Percentiles rank a stretch among this genome's conserved stretches.
phyloP scores from a whole-genome alignment of 2,113 vertebrate species.

The Capra hircus region DNA sequence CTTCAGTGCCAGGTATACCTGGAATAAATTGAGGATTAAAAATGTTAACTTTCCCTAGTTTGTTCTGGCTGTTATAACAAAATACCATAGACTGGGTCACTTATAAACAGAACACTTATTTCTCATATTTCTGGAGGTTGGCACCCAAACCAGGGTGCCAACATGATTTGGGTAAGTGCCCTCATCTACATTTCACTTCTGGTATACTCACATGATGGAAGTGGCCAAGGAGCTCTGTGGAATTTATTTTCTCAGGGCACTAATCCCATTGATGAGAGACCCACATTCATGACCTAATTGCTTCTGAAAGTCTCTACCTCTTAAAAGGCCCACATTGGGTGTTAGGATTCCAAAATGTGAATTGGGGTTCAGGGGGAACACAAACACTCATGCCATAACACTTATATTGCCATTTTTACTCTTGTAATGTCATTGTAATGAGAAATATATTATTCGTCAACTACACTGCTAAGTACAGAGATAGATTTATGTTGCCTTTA shows the following conservation, averaged over 20 bases:
- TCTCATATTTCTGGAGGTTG: neutral
- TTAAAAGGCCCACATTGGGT: neutral
- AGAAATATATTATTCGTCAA: neutral
- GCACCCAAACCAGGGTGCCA: neutral
- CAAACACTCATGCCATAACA: neutral
- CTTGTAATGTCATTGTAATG: neutral
- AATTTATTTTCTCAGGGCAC: neutral
- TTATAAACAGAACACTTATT: neutral
- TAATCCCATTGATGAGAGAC: neutral
- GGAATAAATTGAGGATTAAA: neutral
- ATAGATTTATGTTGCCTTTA: neutral
- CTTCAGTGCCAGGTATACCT: neutral
- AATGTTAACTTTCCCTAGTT: neutral
- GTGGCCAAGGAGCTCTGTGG: neutral
- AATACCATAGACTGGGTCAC: neutral
- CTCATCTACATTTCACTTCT: neutral
- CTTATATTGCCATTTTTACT: neutral
- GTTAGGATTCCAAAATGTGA: neutral
- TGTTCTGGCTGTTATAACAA: neutral
- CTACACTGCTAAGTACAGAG: neutral
- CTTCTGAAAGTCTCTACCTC: neutral
- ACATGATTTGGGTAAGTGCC: neutral
- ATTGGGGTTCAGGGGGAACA: neutral
- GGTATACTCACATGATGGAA: neutral
- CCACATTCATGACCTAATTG: neutral